Conservation (phyloP, 2,113 vertebrate genomes). For the Eidolon helvum region DNA sequence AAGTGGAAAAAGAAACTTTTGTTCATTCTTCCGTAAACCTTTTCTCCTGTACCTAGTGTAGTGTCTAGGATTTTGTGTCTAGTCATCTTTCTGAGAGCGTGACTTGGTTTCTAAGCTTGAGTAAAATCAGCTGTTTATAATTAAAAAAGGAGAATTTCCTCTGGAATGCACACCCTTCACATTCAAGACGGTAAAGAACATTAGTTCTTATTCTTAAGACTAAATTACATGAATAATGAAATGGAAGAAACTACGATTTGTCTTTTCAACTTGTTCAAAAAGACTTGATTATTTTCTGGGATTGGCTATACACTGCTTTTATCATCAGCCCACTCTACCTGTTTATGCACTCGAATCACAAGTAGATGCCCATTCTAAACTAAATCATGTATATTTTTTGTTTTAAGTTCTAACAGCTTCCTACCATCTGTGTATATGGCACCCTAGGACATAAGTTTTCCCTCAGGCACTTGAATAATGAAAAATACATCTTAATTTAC, state of each 20-base stretch:
- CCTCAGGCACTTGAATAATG: slow-evolving; percentile 36
- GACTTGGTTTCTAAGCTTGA: not conserved
- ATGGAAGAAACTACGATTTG: not conserved
- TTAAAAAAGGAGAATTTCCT: not conserved
- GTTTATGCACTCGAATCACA: slow-evolving; percentile 16
- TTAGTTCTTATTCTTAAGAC: not conserved
- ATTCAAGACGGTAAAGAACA: not conserved
- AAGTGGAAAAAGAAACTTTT: not conserved
- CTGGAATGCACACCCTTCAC: not conserved
- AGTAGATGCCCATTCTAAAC: slow-evolving; percentile 40
- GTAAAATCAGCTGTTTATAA: not conserved
- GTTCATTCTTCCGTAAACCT: not conserved
- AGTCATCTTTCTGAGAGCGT: not conserved
- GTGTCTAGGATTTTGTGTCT: not conserved
- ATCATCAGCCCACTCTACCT: not conserved
- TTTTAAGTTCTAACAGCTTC: slow-evolving; percentile 31
- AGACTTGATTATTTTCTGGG: not conserved
- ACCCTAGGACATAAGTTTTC: not conserved
- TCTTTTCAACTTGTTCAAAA: not conserved
- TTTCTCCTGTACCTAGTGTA: not conserved
- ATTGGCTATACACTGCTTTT: not conserved
- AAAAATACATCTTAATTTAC: slow-evolving; percentile 42
- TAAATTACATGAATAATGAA: not conserved
- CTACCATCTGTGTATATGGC: slow-evolving; percentile 14
- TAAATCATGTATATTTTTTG: not conserved